Conservation (phyloP, 2,797 vertebrate species). For the Heliangelus exortis region DNA sequence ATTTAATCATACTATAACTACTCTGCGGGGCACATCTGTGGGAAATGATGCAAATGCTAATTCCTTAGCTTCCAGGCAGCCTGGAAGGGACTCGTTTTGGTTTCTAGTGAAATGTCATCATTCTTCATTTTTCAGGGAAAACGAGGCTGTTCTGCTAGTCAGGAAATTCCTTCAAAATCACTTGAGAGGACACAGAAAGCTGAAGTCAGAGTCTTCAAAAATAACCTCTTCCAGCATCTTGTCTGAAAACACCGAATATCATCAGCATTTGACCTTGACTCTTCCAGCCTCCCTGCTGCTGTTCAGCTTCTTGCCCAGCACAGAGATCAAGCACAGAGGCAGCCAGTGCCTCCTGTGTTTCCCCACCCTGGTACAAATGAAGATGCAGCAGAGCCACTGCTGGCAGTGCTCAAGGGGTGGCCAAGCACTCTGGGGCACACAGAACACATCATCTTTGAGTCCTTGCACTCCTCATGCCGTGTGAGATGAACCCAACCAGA, state of each 20-base stretch:
- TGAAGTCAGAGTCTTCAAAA: not conserved
- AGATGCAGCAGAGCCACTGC: accelerated
- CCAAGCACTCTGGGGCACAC: not conserved
- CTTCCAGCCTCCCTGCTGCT: not conserved
- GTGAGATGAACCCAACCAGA: not conserved
- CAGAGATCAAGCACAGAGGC: not conserved
- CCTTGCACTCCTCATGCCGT: accelerated
- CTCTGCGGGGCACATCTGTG: not conserved
- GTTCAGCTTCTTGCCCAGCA: not conserved
- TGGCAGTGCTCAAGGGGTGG: not conserved
- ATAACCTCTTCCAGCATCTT: not conserved
- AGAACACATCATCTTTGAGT: not conserved
- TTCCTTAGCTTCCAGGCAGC: not conserved
- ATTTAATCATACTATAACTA: not conserved
- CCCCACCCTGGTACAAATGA: accelerated
- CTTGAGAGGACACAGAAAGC: not conserved
- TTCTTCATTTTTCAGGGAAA: not conserved
- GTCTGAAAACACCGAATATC: not conserved
- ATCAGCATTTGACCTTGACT: not conserved
- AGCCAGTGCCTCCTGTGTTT: accelerated
- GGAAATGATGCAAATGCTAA: not conserved
- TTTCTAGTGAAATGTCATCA: not conserved
- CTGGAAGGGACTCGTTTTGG: not conserved
- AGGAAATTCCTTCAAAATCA: not conserved
- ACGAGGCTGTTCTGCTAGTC: not conserved